Percentiles rank a stretch among this genome's conserved stretches.
phyloP scores from a whole-genome alignment of 1,140 invertebrate species.

The Zaprionus inermis region DNA sequence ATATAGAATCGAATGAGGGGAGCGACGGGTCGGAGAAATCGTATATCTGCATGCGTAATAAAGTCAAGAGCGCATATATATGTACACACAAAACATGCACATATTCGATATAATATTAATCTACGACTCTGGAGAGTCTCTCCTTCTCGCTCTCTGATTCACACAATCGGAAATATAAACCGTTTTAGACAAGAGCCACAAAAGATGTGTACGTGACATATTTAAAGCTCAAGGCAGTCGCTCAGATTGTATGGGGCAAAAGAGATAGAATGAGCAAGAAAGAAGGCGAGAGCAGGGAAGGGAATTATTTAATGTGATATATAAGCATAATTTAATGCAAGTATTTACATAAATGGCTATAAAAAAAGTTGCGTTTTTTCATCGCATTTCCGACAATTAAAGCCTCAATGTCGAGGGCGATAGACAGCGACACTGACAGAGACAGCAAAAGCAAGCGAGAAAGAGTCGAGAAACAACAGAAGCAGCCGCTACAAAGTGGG shows the following conservation, averaged over 20 bases:
- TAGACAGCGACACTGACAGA: constrained; percentile 7
- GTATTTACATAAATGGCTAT: constrained; percentile 45
- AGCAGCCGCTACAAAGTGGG: constrained; percentile 33
- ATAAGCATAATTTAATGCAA: constrained; percentile 68
- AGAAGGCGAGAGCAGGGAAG: constrained; percentile 15
- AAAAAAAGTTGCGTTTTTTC: constrained; percentile 22
- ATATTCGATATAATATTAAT: constrained; percentile 26
- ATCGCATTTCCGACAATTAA: constrained; percentile 56
- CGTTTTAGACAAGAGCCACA: constrained; percentile 31
- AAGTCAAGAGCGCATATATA: constrained; percentile 16
- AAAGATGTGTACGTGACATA: constrained; percentile 54
- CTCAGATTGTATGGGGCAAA: not conserved
- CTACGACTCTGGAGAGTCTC: constrained; percentile 11
- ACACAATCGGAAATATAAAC: constrained; percentile 61
- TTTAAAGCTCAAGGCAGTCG: constrained; percentile 26
- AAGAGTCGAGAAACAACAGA: no score
- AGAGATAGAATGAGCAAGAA: not conserved
- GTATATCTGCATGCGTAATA: constrained; percentile 32
- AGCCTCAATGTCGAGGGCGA: constrained; percentile 66
- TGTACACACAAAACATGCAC: not conserved
- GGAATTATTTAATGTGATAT: constrained; percentile 55
- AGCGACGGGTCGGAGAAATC: not conserved
- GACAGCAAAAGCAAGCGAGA: constrained; percentile 1
- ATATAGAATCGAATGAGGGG: constrained; percentile 1
- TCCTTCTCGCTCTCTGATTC: constrained; percentile 45